Base-by-base conservation (phyloP, 1,140 invertebrate genomes). In the Drosophila kikkawai region DNA sequence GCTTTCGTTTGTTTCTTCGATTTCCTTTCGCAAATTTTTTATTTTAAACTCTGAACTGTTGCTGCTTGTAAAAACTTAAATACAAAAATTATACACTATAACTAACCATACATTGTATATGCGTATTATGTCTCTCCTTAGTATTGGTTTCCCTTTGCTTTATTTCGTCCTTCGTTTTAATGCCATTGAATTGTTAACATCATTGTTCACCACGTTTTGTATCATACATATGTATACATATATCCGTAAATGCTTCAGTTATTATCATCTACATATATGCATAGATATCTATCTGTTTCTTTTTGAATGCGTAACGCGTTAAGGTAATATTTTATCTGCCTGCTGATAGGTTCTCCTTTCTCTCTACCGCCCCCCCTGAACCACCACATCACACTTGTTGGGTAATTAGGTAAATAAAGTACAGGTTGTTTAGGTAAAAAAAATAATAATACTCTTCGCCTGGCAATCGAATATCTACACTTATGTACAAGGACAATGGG, bases 121-220 rank as follows among this genome's bases (percentile, higher is more conserved):
- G 57, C 57, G n/a, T 71, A 51, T 75, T 45, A 74, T 59, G 84
- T 87, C 87, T 68, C 56, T 75, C 50, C 70, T 67, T 70, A 80
- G 58, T 80, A 80, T 75, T 80, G 45, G 57, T 60, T 60, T 55
- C 50, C 50, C 26, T 53, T 39, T 45, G 61, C 53, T 81, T 77
- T 75, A 77, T 67, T 81, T 66, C 74, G 64, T 84, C 68, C 76
- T 79, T 29, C 26, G 34, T 66, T 90, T 66, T 90, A 85, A 90
- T 90, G 82, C 86, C 71, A 70, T 82, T 79, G 74, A 90, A 90
- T 90, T 90, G 85, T 90, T 90, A 90, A 90, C 85, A 90, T 90
- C 85, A 90, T 90, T 90, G 85, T 90, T 90, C 85, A 90, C 85
- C 85, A 84, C 78, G 73, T 83, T 85, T 78, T 82, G 68, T 80